A percentile compares a stretch with the other conserved stretches of the same genome.
phyloP scores from a whole-genome alignment of 1,140 invertebrate genomes.

The Zaprionus inermis region DNA sequence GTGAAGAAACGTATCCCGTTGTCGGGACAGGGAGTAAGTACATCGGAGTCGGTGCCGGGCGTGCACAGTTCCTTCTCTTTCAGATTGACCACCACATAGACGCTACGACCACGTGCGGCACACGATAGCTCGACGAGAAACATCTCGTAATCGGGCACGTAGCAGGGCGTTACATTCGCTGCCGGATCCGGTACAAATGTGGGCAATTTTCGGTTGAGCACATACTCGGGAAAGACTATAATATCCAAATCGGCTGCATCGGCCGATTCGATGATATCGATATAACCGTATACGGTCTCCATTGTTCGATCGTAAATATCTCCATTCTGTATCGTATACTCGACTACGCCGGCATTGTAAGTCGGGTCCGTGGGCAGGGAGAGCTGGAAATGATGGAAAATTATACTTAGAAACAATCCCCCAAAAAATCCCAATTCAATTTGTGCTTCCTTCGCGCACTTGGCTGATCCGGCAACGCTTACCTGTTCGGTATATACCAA shows the following conservation, averaged over 20 bases:
- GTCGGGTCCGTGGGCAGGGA: constrained; percentile 84
- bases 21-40: constrained; percentile 46
- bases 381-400: constrained; percentile 56
- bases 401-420: neutral
- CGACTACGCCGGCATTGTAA: constrained; percentile 86
- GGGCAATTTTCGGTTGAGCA: constrained; percentile 70
- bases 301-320: neutral
- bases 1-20: constrained; percentile 85
- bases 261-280: constrained; percentile 47
- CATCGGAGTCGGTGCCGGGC: constrained; percentile 11
- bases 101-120: constrained; percentile 40
- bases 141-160: constrained; percentile 63
- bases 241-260: constrained; percentile 86
- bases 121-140: constrained; percentile 73
- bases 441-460: neutral
- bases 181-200: constrained; percentile 65
- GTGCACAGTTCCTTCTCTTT: constrained; percentile 68
- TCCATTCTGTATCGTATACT: constrained; percentile 60
- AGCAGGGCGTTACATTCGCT: constrained; percentile 61
- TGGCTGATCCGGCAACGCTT: neutral
- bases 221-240: constrained; percentile 92
- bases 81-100: constrained; percentile 77
- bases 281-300: constrained; percentile 20
- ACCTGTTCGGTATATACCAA: constrained; percentile 19
- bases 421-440: neutral